Percentiles rank a stretch among this genome's conserved stretches.
phyloP scores from a whole-genome alignment of 2,888 invertebrate genomes.

The Dinocampus coccinellae region DNA sequence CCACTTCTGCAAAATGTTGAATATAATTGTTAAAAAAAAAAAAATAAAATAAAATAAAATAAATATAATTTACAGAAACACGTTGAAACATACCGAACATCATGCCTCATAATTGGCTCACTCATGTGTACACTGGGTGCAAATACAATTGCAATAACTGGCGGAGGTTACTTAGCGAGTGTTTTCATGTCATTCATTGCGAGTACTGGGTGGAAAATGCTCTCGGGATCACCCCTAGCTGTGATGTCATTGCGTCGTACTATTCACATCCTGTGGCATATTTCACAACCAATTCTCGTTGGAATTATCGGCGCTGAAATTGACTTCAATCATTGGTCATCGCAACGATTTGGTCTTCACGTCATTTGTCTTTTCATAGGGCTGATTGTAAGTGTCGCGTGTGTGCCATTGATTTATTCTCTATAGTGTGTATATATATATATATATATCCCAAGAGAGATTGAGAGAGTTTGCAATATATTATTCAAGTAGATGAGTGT shows the following conservation, averaged over 20 bases:
- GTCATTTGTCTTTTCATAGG: constrained; percentile 59
- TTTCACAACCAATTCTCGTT: constrained; percentile 82
- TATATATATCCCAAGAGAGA: not conserved
- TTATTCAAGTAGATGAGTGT: constrained; percentile 12
- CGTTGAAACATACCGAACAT: constrained; percentile 54
- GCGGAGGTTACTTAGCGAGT: constrained; percentile 74
- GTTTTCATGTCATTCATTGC: constrained; percentile 59
- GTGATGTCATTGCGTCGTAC: constrained; percentile 71
- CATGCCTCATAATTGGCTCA: constrained; percentile 54
- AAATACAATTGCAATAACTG: constrained; percentile 56
- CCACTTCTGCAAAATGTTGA: not conserved
- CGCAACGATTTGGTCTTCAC: constrained; percentile 71
- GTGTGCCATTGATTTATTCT: not conserved
- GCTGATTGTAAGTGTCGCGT: constrained; percentile 69
- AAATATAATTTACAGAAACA: constrained; percentile 51
- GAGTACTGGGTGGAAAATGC: constrained; percentile 58
- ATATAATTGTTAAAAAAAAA: not conserved
- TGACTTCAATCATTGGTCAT: constrained; percentile 71
- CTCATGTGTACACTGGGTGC: constrained; percentile 58
- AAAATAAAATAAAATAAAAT: not conserved
- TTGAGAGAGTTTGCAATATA: not conserved
- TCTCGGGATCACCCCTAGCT: constrained; percentile 53
- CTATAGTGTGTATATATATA: not conserved
- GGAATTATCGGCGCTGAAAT: constrained; percentile 84
- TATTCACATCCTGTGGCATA: constrained; percentile 77